Conservation (phyloP, 1,140 invertebrate species). For the Gryon sp. region DNA sequence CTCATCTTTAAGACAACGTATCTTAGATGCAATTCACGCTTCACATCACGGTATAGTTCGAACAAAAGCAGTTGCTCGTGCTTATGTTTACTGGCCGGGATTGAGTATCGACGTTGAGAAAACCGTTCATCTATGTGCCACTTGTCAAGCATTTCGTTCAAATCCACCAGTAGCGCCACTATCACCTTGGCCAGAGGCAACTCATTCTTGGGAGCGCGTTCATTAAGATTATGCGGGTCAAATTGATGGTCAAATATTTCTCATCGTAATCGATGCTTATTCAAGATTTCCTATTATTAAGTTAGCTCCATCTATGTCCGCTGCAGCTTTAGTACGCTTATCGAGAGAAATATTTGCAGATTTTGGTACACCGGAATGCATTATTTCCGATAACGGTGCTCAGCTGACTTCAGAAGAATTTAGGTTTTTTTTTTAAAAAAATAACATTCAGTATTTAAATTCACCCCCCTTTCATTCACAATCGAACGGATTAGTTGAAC, state of each 20-base stretch:
- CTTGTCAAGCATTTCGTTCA: too few species aligned
- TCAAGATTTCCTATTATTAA: conserved; percentile 18
- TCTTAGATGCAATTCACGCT: conserved; percentile 72
- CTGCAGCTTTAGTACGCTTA: not conserved
- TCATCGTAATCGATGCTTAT: conserved; percentile 19
- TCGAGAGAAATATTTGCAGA: conserved; percentile 11
- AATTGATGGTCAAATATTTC: conserved; percentile 1
- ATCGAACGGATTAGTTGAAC: conserved; percentile 24
- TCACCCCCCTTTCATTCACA: conserved; percentile 14
- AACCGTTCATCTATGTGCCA: too few species aligned
- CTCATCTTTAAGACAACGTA: conserved; percentile 35
- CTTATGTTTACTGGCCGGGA: conserved; percentile 76
- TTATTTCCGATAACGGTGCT: conserved; percentile 13
- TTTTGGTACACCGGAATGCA: not conserved
- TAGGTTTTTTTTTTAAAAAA: conserved; percentile 13
- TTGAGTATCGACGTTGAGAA: too few species aligned
- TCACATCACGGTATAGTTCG: conserved; percentile 75
- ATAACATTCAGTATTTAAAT: conserved; percentile 10
- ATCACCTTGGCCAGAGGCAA: too few species aligned
- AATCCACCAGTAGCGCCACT: too few species aligned
- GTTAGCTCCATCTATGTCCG: conserved; percentile 20
- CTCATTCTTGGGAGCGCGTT: not conserved
- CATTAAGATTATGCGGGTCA: not conserved
- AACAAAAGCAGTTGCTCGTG: conserved; percentile 74
- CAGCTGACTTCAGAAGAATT: conserved; percentile 10